Evolutionary conservation across 64 coral and sea anemone genomes (phyloP).

Genomic region (Hydrozoanthus tunicans): DNA sequence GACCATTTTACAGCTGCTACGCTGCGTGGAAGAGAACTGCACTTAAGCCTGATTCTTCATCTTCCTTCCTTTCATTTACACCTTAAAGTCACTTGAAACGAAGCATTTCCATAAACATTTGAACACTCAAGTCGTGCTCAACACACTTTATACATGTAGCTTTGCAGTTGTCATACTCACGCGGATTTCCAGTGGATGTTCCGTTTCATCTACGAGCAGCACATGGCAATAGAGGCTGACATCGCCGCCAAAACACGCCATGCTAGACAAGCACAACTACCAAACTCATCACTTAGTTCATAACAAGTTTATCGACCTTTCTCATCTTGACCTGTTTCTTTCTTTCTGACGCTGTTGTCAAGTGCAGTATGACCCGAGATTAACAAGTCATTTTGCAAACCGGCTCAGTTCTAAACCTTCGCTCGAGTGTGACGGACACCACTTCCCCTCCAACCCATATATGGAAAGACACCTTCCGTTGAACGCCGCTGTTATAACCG

Average conservation of each 20-base stretch:
- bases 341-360: constrained; percentile 60
- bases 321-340: constrained; percentile 59
- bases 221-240: constrained; percentile 35
- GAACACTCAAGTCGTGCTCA: constrained; percentile 19
- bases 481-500: too few relatives aligned
- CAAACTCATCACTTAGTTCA: constrained; percentile 33
- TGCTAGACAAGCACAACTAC: neutral
- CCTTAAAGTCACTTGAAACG: constrained; percentile 52
- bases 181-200: constrained; percentile 43
- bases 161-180: neutral
- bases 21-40: neutral
- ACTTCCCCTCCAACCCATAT: neutral
- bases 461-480: constrained; percentile 1
- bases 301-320: constrained; percentile 36
- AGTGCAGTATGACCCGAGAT: constrained; percentile 52
- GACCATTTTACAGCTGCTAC: neutral
- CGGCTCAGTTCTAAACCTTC: neutral
- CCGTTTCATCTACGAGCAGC: constrained; percentile 42
- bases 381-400: constrained; percentile 58
- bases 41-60: neutral
- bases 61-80: constrained; percentile 13
- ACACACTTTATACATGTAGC: neutral
- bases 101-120: constrained; percentile 55
- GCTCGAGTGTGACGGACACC: constrained; percentile 13
- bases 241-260: constrained; percentile 53